A percentile compares a stretch with the other conserved stretches of the same genome.
phyloP scores from a whole-genome alignment of 1,140 invertebrate genomes.

The Maniola jurtina region DNA sequence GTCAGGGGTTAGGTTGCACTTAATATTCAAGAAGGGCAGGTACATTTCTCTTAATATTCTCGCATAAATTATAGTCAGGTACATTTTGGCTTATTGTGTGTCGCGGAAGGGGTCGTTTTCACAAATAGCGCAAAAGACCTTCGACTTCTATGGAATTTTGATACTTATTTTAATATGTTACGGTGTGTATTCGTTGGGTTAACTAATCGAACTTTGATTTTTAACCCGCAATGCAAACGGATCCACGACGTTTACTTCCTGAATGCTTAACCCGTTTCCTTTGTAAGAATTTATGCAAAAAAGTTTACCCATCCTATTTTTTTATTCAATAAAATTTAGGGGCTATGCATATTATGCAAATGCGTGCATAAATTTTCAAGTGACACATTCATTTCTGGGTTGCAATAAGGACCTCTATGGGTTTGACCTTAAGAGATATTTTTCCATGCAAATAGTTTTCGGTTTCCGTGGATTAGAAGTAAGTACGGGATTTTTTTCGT shows the following conservation, averaged over 20 bases:
- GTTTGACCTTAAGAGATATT: conserved; percentile 34
- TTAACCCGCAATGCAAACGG: conserved; percentile 46
- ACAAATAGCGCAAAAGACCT: conserved; percentile 48
- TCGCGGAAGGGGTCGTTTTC: conserved; percentile 45
- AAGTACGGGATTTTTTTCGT: conserved; percentile 72
- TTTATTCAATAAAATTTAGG: conserved; percentile 79
- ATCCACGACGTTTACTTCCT: conserved; percentile 74
- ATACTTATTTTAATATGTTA: conserved; percentile 34
- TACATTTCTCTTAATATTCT: conserved; percentile 79
- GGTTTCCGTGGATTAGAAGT: conserved; percentile 58
- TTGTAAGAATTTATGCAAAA: conserved; percentile 80
- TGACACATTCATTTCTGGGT: conserved; percentile 35
- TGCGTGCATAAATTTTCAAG: conserved; percentile 78
- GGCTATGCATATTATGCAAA: conserved; percentile 80
- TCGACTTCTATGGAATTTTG: conserved; percentile 38
- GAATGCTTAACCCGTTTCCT: conserved; percentile 76
- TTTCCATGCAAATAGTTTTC: conserved; percentile 34
- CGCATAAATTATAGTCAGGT: conserved; percentile 80
- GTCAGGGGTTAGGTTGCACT: conserved; percentile 79
- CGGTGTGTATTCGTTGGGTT: conserved; percentile 32
- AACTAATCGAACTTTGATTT: conserved; percentile 47
- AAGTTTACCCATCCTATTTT: conserved; percentile 80
- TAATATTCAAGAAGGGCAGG: conserved; percentile 80
- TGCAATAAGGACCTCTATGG: conserved; percentile 30
- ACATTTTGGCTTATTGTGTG: conserved; percentile 75